Evolutionary conservation across 2,797 vertebrate genomes (phyloP), one percentile per base, ranked within the genome.

Genomic region (Urocyon cinereoargenteus): DNA sequence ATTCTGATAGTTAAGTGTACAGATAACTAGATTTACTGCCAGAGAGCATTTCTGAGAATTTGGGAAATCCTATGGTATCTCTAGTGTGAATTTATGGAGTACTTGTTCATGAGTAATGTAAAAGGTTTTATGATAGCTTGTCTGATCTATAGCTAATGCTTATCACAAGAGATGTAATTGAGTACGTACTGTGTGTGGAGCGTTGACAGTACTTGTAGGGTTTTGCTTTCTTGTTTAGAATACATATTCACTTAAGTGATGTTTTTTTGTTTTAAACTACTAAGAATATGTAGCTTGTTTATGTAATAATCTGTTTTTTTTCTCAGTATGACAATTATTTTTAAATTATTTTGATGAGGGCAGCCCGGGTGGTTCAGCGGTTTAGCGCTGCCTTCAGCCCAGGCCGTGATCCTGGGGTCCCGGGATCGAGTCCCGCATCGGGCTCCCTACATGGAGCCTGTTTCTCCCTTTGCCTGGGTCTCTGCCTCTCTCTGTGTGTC

Each of bases 21-120:
- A 85, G 95, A 77, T 87, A 45, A 92, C 21, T 72, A 85, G 68
- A 86, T 95, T 92, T 97, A 34, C 77, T 62, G 73, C 82, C 22
- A 68, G 34, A 53, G 26, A 19, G 31, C 18, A 85, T 89, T 94
- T 95, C 68, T 89, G 55, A 95, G 86, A 94, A 88, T 90, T 62
- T 96, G 85, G 21, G 14, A 34, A 78, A 73, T 92, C 86, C 78
- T 9, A 16, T 72, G 61, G 12, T 94, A 51, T 97, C 53, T 91
- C 59, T 82, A 61, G 31, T 75, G 31, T 97, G 68, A 70, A 62
- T 95, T 57, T 45, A 73, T 62, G 59, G 57, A 79, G 10, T n/a
- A 78, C 28, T 53, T 78, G 22, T 40, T 97, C 28, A 53, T 57
- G 66, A 77, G 21, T 92, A 90, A 95, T 24, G 79, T 36, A 66